Evolutionary conservation across 30 jellyfish, hydroid and myxozoan species (phyloP), one percentile per base, ranked within the genome.

Genomic region (Aurelia aurita complex sp. Pacific): DNA sequence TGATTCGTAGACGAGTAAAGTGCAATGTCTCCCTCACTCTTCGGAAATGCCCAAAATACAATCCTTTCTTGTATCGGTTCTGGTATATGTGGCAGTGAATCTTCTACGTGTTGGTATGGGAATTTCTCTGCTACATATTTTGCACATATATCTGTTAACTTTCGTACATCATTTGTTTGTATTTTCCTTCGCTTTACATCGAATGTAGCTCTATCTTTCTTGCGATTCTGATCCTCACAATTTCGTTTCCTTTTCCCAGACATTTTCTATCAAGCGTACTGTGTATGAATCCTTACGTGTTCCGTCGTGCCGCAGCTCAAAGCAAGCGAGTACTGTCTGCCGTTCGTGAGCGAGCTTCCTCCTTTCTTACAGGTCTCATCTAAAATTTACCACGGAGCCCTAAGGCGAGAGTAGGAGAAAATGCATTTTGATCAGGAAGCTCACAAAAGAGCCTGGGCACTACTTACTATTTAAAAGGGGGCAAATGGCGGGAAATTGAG

Each of bases 91-190:
- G 80, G 97, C 63, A 87, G 61, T 15, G 90, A 55, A 33, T 81
- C 94, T 66, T 94, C 98, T 17, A 94, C 94, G 23, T 94, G 96
- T 64, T 94, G 94, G 57, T 76, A 94, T 16, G 98, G 91, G 64
- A 82, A 94, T 32, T 71, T 83, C 79, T 61, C 96, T 29, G 98
- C 98, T 0, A 89, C 92, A 62, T 68, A 85, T 34, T 79, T 85
- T 17, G 98, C 97, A 73, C 97, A 82, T 9, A 94, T 82, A 57
- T 94, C 98, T 8, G 97, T 64, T 43, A 88, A 51, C 66, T 74
- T 71, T 52, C 79, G 73, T 29, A 71, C 23, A 7, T 54, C 64
- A 1, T 46, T 51, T 6, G 92, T 18, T 10, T 76, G 64, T 3
- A 64, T 33, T 43, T 68, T 74, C 29, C 91, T 72, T 11, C 91